These are phyloP conservation scores for Centropus unirufus DNA, from an alignment of 2,113 vertebrate species.

Conservation along the genomic window DNA sequence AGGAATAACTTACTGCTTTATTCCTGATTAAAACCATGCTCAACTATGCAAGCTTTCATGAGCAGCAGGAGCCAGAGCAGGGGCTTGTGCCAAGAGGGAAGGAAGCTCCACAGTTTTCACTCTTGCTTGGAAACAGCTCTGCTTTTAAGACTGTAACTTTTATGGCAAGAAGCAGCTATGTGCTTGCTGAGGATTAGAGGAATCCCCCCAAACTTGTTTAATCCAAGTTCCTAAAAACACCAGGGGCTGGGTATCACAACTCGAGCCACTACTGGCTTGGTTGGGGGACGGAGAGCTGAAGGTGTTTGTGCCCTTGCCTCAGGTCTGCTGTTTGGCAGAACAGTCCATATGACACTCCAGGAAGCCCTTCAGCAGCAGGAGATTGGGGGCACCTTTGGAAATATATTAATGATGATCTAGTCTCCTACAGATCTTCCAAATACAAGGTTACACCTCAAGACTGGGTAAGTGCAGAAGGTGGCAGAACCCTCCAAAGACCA, in stretches of 20 bases:
- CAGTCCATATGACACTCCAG: neutral
- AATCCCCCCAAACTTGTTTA: neutral
- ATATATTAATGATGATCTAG: neutral
- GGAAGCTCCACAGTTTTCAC: neutral
- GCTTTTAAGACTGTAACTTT: neutral
- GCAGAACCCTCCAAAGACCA: neutral
- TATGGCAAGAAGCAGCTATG: neutral
- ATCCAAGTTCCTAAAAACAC: neutral
- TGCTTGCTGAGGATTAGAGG: neutral
- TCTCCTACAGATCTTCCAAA: neutral
- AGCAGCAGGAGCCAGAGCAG: rapidly evolving
- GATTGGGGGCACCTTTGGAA: neutral
- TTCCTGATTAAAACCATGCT: neutral
- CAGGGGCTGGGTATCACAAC: neutral
- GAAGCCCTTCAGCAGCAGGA: neutral
- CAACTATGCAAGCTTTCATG: neutral
- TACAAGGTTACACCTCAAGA: neutral
- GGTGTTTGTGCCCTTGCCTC: neutral
- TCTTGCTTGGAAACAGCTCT: neutral
- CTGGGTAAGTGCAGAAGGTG: neutral
- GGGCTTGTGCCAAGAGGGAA: neutral
- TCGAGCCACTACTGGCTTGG: neutral
- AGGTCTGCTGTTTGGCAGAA: neutral
- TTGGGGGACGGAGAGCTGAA: neutral
- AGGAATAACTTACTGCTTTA: neutral